phyloP scores from a whole-genome alignment of 2,888 invertebrate genomes.

The Hedychridium roseum region DNA sequence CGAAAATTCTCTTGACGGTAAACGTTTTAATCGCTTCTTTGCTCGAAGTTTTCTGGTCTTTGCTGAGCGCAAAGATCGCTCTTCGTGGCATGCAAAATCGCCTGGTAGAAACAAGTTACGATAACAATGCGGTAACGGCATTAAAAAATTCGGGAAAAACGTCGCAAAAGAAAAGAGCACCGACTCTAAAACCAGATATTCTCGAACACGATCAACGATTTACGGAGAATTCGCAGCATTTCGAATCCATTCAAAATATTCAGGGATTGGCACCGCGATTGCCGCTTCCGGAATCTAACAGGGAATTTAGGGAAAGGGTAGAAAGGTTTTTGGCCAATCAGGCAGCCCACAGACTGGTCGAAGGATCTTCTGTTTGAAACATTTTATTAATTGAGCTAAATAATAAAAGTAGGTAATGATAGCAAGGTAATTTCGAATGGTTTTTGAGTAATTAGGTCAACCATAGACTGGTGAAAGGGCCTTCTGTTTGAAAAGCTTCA shows the following conservation, averaged over 20 bases:
- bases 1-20: constrained; percentile 65
- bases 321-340: constrained; percentile 49
- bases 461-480: constrained; percentile 39
- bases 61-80: constrained; percentile 69
- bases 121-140: constrained; percentile 10
- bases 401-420: no score
- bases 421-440: no score
- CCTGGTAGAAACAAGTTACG: constrained; percentile 29
- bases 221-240: constrained; percentile 41
- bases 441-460: constrained; percentile 47
- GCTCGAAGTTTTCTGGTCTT: constrained; percentile 70
- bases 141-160: constrained; percentile 3
- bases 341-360: constrained; percentile 39
- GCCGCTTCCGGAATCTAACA: constrained; percentile 46
- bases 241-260: constrained; percentile 35
- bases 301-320: constrained; percentile 47
- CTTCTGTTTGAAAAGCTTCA: constrained; percentile 12
- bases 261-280: constrained; percentile 36
- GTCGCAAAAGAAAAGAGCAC: constrained; percentile 25
- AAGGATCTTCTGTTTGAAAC: constrained; percentile 26
- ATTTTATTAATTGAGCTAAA: no score
- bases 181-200: constrained; percentile 43
- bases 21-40: constrained; percentile 70
- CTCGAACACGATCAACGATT: constrained; percentile 40
- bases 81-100: constrained; percentile 70